phyloP scores from a whole-genome alignment of 2,888 invertebrate genomes.

The Agrilus cyanescens region DNA sequence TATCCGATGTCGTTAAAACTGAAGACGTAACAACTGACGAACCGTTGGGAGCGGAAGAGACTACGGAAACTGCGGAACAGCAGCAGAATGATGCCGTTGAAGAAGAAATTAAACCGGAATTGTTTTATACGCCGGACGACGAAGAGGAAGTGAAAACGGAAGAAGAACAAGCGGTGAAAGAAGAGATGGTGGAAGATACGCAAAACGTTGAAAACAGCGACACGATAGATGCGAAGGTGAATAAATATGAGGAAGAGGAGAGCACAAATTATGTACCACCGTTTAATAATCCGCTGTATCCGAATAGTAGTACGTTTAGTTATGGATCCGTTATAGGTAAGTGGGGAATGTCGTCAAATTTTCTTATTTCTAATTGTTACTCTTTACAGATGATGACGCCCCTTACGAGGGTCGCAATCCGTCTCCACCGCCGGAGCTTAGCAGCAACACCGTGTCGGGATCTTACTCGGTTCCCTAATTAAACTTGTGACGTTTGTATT shows the following conservation, averaged over 20 bases:
- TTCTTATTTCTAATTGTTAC: slow-evolving; percentile 2
- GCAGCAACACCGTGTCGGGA: slow-evolving; percentile 13
- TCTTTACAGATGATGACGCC: slow-evolving; percentile 31
- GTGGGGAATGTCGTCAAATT: slow-evolving; percentile 6
- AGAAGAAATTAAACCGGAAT: slow-evolving; percentile 16
- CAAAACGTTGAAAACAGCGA: no score
- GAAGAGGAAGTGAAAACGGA: slow-evolving; percentile 20
- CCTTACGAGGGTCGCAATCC: slow-evolving; percentile 36
- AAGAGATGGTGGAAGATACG: neutral
- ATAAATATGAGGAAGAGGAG: slow-evolving; percentile 19
- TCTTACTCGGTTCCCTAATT: slow-evolving; percentile 12
- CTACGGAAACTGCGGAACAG: slow-evolving; percentile 3
- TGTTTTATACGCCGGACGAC: slow-evolving; percentile 33
- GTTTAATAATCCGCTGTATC: slow-evolving; percentile 36
- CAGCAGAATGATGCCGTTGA: neutral
- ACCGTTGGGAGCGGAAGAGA: slow-evolving; percentile 3
- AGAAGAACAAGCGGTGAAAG: slow-evolving; percentile 10
- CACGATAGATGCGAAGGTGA: neutral
- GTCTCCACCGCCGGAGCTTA: slow-evolving; percentile 33
- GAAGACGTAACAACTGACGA: slow-evolving; percentile 4
- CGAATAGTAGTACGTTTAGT: slow-evolving; percentile 31
- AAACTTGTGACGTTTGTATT: no score
- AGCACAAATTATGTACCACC: slow-evolving; percentile 33
- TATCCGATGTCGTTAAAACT: slow-evolving; percentile 7
- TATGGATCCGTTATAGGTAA: slow-evolving; percentile 31